Evolutionary conservation across 2,888 invertebrate species (phyloP), one percentile per base, ranked within the genome.

Genomic region (Cheilosia urbana): DNA sequence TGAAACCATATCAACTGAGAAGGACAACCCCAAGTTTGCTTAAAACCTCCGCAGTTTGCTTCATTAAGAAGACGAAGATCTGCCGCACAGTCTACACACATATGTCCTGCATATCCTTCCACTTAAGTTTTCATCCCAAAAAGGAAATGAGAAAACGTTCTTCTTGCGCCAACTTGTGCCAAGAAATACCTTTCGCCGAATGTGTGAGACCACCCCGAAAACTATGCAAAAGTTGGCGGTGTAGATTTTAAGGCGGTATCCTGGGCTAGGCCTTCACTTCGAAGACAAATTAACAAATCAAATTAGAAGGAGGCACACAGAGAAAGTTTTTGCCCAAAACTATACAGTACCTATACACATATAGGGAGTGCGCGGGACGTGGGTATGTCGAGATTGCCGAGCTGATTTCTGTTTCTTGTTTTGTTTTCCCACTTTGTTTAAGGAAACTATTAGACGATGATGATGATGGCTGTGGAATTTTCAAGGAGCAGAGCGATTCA

Each of bases 91-190:
- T n/a, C n/a, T 34, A 9, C 2, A 62, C 42, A 62, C 27, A 55
- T 24, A 11, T 24, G 45, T 37, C 55, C 30, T 30, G 24, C 51
- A 68, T 78, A 66, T 58, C 68, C 65, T 66, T 65, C 17, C 57
- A 62, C 49, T 63, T 57, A 79, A 62, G 30, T 79, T 63, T 83
- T 42, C 73, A 42, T 57, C 42, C 19, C 51, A 55, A 62, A 83
- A 73, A 78, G 83, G 83, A 83, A 83, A 83, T 83, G 73, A 79
- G 57, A 73, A 83, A 83, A 66, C 72, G 21, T 62, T 76, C 77
- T 68, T 53, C 42, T 58, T 51, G 21, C 5, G 7, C 15, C 15
- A 27, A 30, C 24, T 27, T 27, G 24, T 5, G 5, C 24, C 24
- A 17, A 30, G 6, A 17, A 30, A 30, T 27, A 17, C 13, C 2